Conservation (phyloP, 2,888 invertebrate species). For the Metallyticus violacea region DNA sequence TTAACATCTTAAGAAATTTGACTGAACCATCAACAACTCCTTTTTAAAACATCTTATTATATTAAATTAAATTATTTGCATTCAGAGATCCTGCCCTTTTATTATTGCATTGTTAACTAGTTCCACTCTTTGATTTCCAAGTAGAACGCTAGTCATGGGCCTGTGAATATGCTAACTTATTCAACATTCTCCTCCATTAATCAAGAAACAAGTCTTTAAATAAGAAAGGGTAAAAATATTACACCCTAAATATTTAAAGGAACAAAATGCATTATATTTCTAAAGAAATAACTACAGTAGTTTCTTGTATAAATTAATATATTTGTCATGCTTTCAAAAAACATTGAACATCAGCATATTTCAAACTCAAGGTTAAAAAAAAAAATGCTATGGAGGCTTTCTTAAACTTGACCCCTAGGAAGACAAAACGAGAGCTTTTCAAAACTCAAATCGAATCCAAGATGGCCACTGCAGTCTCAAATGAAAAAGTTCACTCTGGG, state of each 20-base stretch:
- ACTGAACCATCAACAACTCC: conserved; percentile 27
- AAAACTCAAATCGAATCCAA: conserved; percentile 30
- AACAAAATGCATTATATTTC: background rate
- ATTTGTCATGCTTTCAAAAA: background rate
- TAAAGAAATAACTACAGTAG: background rate
- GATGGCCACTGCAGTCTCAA: conserved; percentile 31
- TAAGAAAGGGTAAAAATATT: background rate
- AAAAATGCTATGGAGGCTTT: conserved; percentile 21
- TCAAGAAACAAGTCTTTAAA: background rate
- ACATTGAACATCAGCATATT: background rate
- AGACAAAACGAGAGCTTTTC: conserved; percentile 33
- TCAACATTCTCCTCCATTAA: background rate
- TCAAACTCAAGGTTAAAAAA: conserved; percentile 2
- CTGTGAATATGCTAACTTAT: background rate
- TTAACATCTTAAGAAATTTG: conserved; percentile 21
- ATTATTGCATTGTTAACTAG: conserved; percentile 25
- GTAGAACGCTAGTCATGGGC: conserved; percentile 13
- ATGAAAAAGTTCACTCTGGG: conserved; percentile 28
- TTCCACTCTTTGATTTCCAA: conserved; percentile 15
- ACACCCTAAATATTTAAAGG: background rate
- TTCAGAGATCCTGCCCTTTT: conserved; percentile 22
- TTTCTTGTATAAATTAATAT: background rate
- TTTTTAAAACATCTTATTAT: conserved; percentile 22
- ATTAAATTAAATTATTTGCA: conserved; percentile 23
- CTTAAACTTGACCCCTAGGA: conserved; percentile 27